phyloP scores from a whole-genome alignment of 2,888 invertebrate species.

The Thera obeliscata region DNA sequence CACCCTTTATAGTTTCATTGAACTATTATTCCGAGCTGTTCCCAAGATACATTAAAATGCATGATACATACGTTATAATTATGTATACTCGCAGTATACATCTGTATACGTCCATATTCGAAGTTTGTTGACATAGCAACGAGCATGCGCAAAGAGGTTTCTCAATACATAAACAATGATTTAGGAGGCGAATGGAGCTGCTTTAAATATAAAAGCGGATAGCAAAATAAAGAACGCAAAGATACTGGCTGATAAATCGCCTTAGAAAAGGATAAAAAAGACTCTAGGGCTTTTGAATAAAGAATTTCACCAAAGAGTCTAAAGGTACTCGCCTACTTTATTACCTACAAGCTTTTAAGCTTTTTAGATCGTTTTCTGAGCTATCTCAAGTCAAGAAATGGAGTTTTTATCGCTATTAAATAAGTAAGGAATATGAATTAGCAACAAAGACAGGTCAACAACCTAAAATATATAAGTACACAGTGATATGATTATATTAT shows the following conservation, averaged over 20 bases:
- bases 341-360: conserved; percentile 1
- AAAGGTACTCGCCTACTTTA: conserved; percentile 4
- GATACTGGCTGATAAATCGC: conserved; percentile 31
- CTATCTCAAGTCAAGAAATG: conserved; percentile 1
- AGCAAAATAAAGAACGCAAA: conserved; percentile 29
- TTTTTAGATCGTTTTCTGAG: not conserved
- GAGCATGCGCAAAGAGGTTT: conserved; percentile 72
- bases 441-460: conserved; percentile 25
- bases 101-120: conserved; percentile 27
- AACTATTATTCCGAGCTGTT: conserved; percentile 47
- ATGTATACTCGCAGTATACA: conserved; percentile 29
- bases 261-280: conserved; percentile 25
- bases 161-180: conserved; percentile 76
- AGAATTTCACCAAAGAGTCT: conserved; percentile 1
- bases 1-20: conserved; percentile 45
- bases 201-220: conserved; percentile 36
- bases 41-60: conserved; percentile 52
- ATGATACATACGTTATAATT: conserved; percentile 12
- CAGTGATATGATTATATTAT: conserved; percentile 22
- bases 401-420: conserved; percentile 5
- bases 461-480: conserved; percentile 24
- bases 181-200: conserved; percentile 49
- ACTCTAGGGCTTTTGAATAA: conserved; percentile 10
- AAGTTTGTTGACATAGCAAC: conserved; percentile 75
- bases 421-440: conserved; percentile 13